These are phyloP conservation scores for Bettongia penicillata DNA, from an alignment of 2,113 vertebrate species.

Conservation along the genomic window DNA sequence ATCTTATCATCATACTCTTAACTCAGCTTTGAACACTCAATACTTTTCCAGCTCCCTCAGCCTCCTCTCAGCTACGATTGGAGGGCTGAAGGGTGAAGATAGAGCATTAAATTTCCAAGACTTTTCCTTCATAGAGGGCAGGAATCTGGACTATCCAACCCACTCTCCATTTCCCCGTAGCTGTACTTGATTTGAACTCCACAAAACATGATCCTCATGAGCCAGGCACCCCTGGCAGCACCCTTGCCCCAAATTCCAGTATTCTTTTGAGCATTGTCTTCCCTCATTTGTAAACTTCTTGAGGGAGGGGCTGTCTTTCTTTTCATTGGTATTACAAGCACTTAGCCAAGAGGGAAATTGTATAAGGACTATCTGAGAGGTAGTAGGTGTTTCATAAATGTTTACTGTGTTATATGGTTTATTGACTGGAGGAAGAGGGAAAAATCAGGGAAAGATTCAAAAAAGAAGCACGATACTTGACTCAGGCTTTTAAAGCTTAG, in stretches of 20 bases:
- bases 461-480: not conserved
- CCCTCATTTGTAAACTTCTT: not conserved
- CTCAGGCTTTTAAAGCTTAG: not conserved
- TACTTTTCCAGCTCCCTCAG: not conserved
- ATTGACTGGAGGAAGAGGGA: not conserved
- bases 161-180: not conserved
- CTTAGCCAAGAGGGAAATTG: too few species aligned
- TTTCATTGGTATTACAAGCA: not conserved
- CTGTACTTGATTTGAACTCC: not conserved
- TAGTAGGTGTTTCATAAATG: not conserved
- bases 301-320: not conserved
- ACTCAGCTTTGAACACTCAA: not conserved
- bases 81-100: not conserved
- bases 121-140: not conserved
- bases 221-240: not conserved
- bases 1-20: not conserved
- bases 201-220: not conserved
- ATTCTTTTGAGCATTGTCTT: not conserved
- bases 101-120: not conserved
- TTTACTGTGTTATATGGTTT: not conserved
- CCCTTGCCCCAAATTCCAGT: not conserved
- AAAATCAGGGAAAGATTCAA: not conserved
- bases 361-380: not conserved
- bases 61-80: not conserved
- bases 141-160: not conserved